phyloP scores from a whole-genome alignment of 2,113 vertebrate genomes.

The Gymnocephalus cernua region DNA sequence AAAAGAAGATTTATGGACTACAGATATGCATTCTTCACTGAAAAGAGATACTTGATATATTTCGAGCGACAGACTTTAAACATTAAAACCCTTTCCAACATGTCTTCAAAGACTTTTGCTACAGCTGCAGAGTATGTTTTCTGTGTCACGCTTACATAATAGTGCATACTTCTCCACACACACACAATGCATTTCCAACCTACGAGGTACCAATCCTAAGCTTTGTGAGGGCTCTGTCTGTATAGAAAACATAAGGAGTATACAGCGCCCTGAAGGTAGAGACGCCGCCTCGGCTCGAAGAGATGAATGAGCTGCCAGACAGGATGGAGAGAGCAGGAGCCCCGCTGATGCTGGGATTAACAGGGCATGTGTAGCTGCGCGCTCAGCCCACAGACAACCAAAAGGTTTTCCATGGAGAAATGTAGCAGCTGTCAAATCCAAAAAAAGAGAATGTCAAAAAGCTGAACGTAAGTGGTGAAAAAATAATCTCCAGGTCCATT shows the following conservation, averaged over 20 bases:
- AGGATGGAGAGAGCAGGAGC: constrained; percentile 44
- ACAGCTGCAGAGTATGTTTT: neutral
- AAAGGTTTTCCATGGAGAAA: constrained; percentile 17
- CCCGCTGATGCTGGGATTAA: constrained; percentile 41
- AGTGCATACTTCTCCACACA: neutral
- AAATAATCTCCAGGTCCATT: too few species aligned
- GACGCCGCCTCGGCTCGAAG: constrained; percentile 6
- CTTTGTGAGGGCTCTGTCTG: neutral
- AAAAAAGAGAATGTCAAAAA: too few species aligned
- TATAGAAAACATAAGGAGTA: constrained; percentile 23
- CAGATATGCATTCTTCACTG: neutral
- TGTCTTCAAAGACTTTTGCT: neutral
- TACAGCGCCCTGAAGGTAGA: constrained; percentile 19
- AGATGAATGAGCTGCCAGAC: constrained; percentile 71
- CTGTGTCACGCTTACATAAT: constrained; percentile 12
- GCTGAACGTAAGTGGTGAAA: too few species aligned
- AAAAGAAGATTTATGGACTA: neutral
- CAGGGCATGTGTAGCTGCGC: constrained; percentile 49
- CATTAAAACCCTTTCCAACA: neutral
- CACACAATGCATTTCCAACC: neutral
- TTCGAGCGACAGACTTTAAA: neutral
- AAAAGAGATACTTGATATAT: neutral
- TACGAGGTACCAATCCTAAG: neutral
- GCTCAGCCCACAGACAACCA: constrained; percentile 24
- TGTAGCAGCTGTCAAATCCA: too few species aligned